Conservation (phyloP, 1,140 invertebrate genomes). For the Microvelia longipes region DNA sequence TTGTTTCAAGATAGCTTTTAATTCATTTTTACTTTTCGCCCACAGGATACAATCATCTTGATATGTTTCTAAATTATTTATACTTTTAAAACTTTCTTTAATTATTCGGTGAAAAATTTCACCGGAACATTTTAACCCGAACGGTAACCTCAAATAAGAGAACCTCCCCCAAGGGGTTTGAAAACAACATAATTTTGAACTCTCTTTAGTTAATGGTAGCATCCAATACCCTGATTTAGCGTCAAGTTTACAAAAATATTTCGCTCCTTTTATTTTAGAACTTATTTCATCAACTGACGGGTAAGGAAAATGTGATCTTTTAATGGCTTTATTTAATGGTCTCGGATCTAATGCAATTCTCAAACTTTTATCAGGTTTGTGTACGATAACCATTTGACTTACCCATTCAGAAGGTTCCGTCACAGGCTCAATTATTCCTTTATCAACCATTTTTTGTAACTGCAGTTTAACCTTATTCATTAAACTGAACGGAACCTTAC, state of each 20-base stretch:
- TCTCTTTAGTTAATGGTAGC: not conserved
- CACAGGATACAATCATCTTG: not conserved
- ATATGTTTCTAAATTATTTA: not conserved
- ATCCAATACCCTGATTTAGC: not conserved
- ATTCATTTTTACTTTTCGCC: not conserved
- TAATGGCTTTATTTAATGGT: slow-evolving; percentile 26
- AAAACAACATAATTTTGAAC: not conserved
- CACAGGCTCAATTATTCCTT: slow-evolving; percentile 17
- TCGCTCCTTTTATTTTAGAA: not conserved
- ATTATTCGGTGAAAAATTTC: not conserved
- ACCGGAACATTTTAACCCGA: not conserved
- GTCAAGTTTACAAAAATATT: not conserved
- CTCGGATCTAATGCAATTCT: slow-evolving; percentile 25
- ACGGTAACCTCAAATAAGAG: not conserved
- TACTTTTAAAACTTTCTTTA: not conserved
- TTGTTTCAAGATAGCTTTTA: not conserved
- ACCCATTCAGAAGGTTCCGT: slow-evolving; percentile 28
- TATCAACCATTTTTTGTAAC: slow-evolving; percentile 21
- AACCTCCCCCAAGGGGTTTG: not conserved
- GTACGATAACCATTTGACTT: slow-evolving; percentile 5
- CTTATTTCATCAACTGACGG: slow-evolving; percentile 16
- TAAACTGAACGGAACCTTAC: not conserved
- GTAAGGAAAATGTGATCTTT: slow-evolving; percentile 17
- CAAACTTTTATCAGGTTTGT: slow-evolving; percentile 19
- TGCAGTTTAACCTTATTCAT: slow-evolving; percentile 11